Percentiles rank a stretch among this genome's conserved stretches.
Evolutionary conservation across 2,113 vertebrate species (phyloP).

Genomic region (Leptosomus discolor): DNA sequence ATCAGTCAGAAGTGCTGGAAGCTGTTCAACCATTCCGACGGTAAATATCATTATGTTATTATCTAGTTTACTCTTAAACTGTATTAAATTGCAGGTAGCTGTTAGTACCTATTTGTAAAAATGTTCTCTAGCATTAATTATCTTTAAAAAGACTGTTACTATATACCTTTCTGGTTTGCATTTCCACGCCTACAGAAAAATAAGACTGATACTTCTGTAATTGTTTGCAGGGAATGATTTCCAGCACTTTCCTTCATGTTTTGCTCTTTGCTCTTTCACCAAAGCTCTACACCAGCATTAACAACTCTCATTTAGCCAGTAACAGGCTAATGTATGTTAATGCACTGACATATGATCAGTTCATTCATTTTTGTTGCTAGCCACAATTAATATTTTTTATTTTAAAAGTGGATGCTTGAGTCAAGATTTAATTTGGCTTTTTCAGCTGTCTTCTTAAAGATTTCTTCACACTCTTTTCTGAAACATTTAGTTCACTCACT

Average conservation of each 20-base stretch:
- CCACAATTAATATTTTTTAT: not conserved
- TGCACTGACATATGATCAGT: not conserved
- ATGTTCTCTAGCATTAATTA: not conserved
- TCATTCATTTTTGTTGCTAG: not conserved
- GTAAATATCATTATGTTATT: slow-evolving; percentile 68
- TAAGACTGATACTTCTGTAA: not conserved
- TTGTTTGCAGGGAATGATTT: not conserved
- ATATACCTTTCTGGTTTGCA: not conserved
- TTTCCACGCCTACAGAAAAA: not conserved
- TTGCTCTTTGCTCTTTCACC: not conserved
- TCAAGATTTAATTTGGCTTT: not conserved
- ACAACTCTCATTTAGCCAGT: not conserved
- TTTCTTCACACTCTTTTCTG: not conserved
- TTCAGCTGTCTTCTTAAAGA: not conserved
- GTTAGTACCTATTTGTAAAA: not conserved
- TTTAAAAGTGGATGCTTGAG: not conserved
- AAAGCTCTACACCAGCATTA: not conserved
- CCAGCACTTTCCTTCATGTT: not conserved
- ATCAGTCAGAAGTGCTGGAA: slow-evolving; percentile 79
- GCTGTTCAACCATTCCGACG: slow-evolving; percentile 89
- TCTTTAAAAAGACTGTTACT: not conserved
- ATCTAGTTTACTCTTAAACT: not conserved
- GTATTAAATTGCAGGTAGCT: not conserved
- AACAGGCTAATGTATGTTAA: not conserved
- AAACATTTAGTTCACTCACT: not conserved